Conservation (phyloP, 1,140 invertebrate genomes). For the Propsilocerus akamusi region DNA sequence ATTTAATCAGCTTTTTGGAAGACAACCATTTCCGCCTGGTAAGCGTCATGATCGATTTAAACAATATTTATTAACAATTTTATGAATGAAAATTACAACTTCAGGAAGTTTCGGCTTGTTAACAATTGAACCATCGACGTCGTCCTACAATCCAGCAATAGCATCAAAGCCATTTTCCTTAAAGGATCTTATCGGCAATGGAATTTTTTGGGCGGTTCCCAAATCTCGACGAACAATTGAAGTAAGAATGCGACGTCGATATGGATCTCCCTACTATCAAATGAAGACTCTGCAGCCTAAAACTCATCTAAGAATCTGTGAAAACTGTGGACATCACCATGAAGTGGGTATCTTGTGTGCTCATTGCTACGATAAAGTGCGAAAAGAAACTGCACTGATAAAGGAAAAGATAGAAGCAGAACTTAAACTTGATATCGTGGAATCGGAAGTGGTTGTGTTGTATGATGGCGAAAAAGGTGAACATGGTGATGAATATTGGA, state of each 20-base stretch:
- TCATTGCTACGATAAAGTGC: slow-evolving; percentile 65
- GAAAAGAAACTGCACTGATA: slow-evolving; percentile 57
- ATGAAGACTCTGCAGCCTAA: slow-evolving; percentile 50
- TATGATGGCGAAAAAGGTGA: slow-evolving; percentile 59
- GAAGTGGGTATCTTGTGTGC: slow-evolving; percentile 54
- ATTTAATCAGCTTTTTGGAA: slow-evolving; percentile 7
- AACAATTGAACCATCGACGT: too few species aligned
- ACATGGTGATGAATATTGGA: slow-evolving; percentile 30
- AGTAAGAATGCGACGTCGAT: slow-evolving; percentile 48
- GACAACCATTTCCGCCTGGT: slow-evolving; percentile 11
- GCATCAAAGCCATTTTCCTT: slow-evolving; percentile 23
- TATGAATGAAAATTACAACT: too few species aligned
- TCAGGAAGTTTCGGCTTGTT: too few species aligned
- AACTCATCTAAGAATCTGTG: slow-evolving; percentile 52
- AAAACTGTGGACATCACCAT: slow-evolving; percentile 63
- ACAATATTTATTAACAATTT: too few species aligned
- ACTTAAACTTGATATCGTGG: slow-evolving; percentile 47
- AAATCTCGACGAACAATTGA: slow-evolving; percentile 56
- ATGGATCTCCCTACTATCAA: slow-evolving; percentile 32
- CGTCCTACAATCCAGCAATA: not conserved
- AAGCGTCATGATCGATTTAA: slow-evolving; percentile 14
- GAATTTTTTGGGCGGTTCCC: slow-evolving; percentile 66
- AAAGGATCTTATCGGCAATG: slow-evolving; percentile 44
- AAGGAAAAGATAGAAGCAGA: slow-evolving; percentile 51
- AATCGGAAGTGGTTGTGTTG: slow-evolving; percentile 65